Evolutionary conservation across 2,888 invertebrate species (phyloP).

Genomic region (Tenthredo livida): DNA sequence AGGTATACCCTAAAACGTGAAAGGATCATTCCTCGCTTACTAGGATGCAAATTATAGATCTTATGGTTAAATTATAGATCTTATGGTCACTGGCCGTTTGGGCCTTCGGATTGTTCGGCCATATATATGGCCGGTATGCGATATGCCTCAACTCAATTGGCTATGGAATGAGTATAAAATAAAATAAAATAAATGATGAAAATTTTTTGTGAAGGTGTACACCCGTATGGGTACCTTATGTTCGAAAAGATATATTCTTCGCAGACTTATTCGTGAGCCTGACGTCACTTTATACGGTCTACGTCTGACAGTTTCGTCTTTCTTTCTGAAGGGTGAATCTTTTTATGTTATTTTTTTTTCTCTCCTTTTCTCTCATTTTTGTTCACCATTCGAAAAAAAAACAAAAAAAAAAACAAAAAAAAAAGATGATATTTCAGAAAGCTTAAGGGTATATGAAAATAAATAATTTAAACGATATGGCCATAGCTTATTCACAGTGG

Average conservation of each 20-base stretch:
- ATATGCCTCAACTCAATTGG: neutral
- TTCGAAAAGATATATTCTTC: neutral
- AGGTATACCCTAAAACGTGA: neutral
- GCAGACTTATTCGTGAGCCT: neutral
- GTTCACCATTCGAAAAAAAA: neutral
- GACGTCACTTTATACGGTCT: neutral
- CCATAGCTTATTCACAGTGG: neutral
- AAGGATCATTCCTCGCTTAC: constrained; percentile 2
- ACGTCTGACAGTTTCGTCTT: neutral
- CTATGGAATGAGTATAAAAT: neutral
- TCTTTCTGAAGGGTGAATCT: neutral
- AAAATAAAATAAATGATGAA: too few relatives aligned
- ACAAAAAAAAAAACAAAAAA: neutral
- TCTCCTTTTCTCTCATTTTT: neutral
- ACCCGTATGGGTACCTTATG: too few relatives aligned
- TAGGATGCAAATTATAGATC: neutral
- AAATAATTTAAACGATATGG: neutral
- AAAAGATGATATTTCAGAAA: neutral
- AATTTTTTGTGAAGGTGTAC: too few relatives aligned
- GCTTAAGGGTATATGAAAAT: neutral
- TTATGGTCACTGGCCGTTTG: neutral
- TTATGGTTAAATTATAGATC: neutral
- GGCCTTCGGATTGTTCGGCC: neutral
- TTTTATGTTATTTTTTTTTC: neutral
- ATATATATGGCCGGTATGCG: too few relatives aligned